Conservation (phyloP, 1,140 invertebrate species). For the Battus philenor region DNA sequence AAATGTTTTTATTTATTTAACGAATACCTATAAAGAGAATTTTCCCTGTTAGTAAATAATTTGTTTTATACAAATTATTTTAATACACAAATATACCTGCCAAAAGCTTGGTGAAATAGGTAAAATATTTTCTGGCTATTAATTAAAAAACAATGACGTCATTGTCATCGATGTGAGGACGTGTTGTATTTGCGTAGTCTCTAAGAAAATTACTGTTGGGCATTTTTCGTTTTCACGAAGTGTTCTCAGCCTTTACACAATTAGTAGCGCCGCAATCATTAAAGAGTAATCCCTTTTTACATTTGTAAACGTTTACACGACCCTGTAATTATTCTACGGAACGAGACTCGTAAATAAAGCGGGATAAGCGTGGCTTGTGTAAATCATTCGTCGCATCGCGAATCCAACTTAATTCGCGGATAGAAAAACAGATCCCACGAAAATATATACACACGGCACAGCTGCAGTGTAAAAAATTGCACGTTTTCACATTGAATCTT, state of each 20-base stretch:
- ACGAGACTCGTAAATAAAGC: constrained; percentile 62
- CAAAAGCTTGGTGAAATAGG: too few relatives aligned
- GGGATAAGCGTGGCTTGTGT: constrained; percentile 65
- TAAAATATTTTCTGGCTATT: too few relatives aligned
- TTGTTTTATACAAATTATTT: too few relatives aligned
- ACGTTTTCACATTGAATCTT: constrained; percentile 35
- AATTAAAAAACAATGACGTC: too few relatives aligned
- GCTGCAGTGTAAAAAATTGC: constrained; percentile 48
- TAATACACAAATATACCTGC: too few relatives aligned
- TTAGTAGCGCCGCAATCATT: constrained; percentile 43
- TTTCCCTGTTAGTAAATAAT: too few relatives aligned
- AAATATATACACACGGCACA: constrained; percentile 58
- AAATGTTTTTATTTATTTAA: constrained; percentile 15
- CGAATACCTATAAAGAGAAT: background rate
- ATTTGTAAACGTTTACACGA: constrained; percentile 57
- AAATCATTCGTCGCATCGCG: constrained; percentile 63
- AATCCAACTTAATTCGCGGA: constrained; percentile 64
- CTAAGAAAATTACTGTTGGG: background rate
- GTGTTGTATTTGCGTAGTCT: background rate
- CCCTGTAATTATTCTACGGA: constrained; percentile 64
- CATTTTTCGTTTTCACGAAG: constrained; percentile 5
- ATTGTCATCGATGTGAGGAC: too few relatives aligned
- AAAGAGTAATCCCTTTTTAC: constrained; percentile 61
- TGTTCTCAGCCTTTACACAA: constrained; percentile 33
- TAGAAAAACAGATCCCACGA: constrained; percentile 61